phyloP scores from a whole-genome alignment of 2,113 vertebrate species.

The Chaetodon auriga region DNA sequence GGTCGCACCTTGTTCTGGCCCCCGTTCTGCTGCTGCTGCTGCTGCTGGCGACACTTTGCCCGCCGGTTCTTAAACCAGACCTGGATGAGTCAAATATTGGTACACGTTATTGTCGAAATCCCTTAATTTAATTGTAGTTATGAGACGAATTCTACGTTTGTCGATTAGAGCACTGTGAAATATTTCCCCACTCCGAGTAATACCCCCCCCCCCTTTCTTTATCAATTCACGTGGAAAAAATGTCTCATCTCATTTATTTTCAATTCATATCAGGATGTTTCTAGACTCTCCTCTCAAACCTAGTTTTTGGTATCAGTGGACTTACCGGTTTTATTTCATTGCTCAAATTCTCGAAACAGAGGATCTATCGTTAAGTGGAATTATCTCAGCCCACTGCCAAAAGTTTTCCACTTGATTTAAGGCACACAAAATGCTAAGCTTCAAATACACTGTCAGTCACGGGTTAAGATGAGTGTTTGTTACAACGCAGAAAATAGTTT shows the following conservation, averaged over 20 bases:
- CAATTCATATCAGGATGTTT: background rate
- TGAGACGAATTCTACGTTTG: background rate
- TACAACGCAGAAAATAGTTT: background rate
- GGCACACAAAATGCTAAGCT: constrained; percentile 21
- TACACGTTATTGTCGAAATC: background rate
- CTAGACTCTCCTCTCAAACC: background rate
- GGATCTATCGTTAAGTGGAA: constrained; percentile 13
- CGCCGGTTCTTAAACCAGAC: constrained; percentile 99
- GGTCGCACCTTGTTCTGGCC: constrained; percentile 98
- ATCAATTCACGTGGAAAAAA: background rate
- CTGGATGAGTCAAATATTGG: constrained; percentile 72
- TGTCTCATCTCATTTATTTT: background rate
- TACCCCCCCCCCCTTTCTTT: background rate
- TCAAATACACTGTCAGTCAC: constrained; percentile 14
- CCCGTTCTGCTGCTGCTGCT: constrained; percentile 94
- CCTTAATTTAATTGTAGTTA: constrained; percentile 1
- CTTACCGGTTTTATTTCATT: constrained; percentile 19
- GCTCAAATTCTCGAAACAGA: constrained; percentile 5
- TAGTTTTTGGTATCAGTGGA: background rate
- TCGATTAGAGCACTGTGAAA: background rate
- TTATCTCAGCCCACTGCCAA: constrained; percentile 37
- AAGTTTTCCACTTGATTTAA: constrained; percentile 46
- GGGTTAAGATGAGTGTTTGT: constrained; percentile 1
- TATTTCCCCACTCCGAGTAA: background rate
- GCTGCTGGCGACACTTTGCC: constrained; percentile 98